Percentiles rank a stretch among this genome's conserved stretches.
Conservation (phyloP, 2,113 vertebrate genomes). For the Grammomys dolichurus region DNA sequence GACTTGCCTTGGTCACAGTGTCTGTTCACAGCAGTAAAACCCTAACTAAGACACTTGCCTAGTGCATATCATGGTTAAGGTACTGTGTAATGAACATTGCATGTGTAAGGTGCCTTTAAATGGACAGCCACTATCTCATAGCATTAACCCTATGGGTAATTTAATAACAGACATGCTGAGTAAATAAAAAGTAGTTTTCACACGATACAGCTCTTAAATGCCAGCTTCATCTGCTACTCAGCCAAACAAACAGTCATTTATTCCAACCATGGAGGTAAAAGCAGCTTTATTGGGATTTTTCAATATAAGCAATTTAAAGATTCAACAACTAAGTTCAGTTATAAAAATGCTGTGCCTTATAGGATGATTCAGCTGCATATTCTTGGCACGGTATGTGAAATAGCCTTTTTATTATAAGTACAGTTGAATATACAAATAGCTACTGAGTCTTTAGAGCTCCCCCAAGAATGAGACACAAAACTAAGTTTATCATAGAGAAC, state of each 20-base stretch:
- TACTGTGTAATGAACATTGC: not conserved
- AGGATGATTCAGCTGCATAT: slow-evolving; percentile 7
- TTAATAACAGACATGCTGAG: slow-evolving; percentile 7
- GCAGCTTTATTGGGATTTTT: slow-evolving; percentile 47
- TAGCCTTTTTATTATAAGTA: slow-evolving; percentile 58
- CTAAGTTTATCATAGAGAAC: slow-evolving; percentile 21
- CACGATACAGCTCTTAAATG: not conserved
- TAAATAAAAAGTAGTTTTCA: slow-evolving; percentile 36
- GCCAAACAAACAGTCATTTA: slow-evolving; percentile 22
- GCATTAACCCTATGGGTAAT: not conserved
- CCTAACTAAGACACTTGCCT: not conserved
- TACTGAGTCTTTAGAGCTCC: slow-evolving; percentile 5
- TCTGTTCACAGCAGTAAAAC: too few relatives aligned
- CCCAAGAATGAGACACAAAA: not conserved
- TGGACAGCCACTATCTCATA: not conserved
- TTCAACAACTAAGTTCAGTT: slow-evolving; percentile 29
- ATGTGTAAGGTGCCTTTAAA: not conserved
- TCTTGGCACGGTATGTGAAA: not conserved
- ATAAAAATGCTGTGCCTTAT: slow-evolving; percentile 11
- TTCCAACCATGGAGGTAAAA: slow-evolving; percentile 25
- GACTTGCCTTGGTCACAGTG: too few relatives aligned
- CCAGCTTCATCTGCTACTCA: slow-evolving; percentile 30
- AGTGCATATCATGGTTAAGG: not conserved
- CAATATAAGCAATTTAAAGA: slow-evolving; percentile 9
- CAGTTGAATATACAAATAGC: not conserved